A percentile compares a stretch with the other conserved stretches of the same genome.
These are phyloP conservation scores for Ploceus nigricollis DNA, from an alignment of 2,113 vertebrate species.

Conservation along the genomic window DNA sequence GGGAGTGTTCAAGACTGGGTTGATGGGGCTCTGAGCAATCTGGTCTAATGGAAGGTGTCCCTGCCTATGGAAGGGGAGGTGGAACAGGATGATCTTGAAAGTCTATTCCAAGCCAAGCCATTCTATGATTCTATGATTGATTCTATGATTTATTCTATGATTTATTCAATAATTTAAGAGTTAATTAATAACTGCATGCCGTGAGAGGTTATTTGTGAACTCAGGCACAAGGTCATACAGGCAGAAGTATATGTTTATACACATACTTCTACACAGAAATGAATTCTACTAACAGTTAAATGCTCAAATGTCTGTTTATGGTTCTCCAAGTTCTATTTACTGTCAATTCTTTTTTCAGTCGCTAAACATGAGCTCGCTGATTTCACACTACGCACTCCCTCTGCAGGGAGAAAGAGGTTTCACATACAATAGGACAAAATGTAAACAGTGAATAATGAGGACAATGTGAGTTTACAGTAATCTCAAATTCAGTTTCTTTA, in stretches of 20 bases:
- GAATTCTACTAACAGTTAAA: neutral
- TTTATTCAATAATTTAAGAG: neutral
- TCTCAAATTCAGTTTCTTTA: neutral
- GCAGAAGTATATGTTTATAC: neutral
- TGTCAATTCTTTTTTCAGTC: neutral
- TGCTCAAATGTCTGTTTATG: neutral
- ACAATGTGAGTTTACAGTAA: neutral
- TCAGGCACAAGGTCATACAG: neutral
- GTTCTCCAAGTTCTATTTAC: neutral
- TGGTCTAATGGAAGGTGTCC: neutral
- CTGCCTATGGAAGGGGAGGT: neutral
- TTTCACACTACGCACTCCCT: neutral
- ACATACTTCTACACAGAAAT: neutral
- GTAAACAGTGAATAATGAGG: neutral
- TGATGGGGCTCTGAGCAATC: neutral
- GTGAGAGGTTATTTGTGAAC: neutral
- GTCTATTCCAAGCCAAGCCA: neutral
- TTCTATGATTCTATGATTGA: neutral
- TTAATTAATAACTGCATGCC: neutral
- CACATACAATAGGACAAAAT: neutral
- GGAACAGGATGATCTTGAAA: neutral
- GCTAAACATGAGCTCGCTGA: neutral
- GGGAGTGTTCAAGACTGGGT: neutral
- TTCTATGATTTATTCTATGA: neutral
- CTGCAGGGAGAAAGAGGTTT: neutral